These are phyloP conservation scores for Halocaridina rubra DNA, from an alignment of 2,888 invertebrate genomes.

Conservation along the genomic window DNA sequence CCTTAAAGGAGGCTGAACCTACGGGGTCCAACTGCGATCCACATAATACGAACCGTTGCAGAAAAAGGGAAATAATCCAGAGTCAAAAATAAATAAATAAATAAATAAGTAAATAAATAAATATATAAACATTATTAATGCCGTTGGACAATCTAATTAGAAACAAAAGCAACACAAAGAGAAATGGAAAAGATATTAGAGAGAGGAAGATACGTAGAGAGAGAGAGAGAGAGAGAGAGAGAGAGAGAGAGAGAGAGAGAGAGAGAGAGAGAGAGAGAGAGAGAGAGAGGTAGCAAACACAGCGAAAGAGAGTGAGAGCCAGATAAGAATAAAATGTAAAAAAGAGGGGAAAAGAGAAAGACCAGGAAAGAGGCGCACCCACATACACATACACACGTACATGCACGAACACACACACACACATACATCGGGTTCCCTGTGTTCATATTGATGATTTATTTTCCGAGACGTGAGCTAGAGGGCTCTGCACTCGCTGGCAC, in stretches of 20 bases:
- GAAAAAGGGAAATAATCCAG: too few species aligned
- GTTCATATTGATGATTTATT: conserved; percentile 57
- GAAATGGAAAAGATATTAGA: not conserved
- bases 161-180: not conserved
- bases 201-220: not conserved
- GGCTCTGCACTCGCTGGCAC: conserved; percentile 32
- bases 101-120: too few species aligned
- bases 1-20: not conserved
- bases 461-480: conserved; percentile 44
- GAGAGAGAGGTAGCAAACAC: not conserved
- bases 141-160: too few species aligned
- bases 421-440: not conserved
- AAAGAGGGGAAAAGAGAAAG: not conserved
- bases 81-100: too few species aligned
- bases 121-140: too few species aligned
- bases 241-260: not conserved
- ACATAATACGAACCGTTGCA: too few species aligned
- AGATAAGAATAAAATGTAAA: not conserved
- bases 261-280: not conserved
- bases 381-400: not conserved
- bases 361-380: not conserved
- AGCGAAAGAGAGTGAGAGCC: conserved; percentile 12
- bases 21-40: too few species aligned
- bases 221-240: not conserved
- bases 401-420: not conserved